These are phyloP conservation scores for Stenopsyche tienmushanensis DNA, from an alignment of 1,140 invertebrate species.

Conservation along the genomic window DNA sequence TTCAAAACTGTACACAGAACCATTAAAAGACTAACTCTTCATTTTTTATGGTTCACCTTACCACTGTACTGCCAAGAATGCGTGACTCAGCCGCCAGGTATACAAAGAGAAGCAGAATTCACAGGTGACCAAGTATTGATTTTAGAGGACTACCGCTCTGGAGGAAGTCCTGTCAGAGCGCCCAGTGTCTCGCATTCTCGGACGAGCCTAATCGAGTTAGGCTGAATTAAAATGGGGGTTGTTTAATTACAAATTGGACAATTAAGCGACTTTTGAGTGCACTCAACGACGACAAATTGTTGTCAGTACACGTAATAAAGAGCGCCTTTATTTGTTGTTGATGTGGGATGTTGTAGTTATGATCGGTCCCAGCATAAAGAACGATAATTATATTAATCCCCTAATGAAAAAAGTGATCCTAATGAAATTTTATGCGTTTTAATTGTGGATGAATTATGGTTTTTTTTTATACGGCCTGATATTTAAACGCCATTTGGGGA, in stretches of 20 bases:
- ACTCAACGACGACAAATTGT: neutral
- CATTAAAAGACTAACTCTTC: neutral
- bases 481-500: no score
- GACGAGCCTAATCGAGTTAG: neutral
- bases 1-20: neutral
- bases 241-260: neutral
- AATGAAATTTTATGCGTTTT: no score
- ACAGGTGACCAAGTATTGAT: neutral
- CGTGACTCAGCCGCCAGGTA: neutral
- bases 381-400: no score
- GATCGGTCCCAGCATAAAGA: no score
- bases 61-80: neutral
- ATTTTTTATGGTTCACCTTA: neutral
- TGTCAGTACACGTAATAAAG: neutral
- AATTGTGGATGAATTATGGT: no score
- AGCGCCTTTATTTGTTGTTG: neutral
- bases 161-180: neutral
- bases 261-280: neutral
- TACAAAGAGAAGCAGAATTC: neutral
- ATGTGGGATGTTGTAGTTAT: neutral
- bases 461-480: no score
- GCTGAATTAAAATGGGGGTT: neutral
- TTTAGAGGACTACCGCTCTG: no score
- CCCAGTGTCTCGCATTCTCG: neutral
- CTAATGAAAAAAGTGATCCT: no score